Evolutionary conservation across 2,888 invertebrate species (phyloP).

Genomic region (Asteroscopus sphinx): DNA sequence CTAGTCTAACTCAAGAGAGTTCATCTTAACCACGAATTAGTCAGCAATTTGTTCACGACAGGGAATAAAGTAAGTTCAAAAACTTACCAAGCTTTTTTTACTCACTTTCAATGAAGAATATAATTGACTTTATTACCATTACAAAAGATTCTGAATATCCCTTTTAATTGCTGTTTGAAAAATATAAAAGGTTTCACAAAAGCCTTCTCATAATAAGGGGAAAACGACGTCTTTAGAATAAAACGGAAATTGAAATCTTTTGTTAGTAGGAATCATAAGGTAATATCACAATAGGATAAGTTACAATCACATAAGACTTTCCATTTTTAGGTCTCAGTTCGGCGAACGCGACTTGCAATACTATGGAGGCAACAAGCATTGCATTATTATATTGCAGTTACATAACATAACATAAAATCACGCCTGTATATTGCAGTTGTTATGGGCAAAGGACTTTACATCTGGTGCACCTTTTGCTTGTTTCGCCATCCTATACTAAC

Average conservation of each 20-base stretch:
- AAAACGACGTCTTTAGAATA: not conserved
- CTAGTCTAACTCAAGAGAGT: not conserved
- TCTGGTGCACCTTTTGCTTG: no score
- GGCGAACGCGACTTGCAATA: no score
- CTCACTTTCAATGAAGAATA: constrained; percentile 3
- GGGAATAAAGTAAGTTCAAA: constrained; percentile 10
- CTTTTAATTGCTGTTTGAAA: constrained; percentile 29
- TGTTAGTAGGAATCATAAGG: not conserved
- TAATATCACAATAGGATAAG: not conserved
- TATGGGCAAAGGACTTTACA: no score
- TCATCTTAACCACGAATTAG: not conserved
- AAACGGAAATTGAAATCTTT: not conserved
- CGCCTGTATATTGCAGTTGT: no score
- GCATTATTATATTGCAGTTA: no score
- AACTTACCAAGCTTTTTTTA: constrained; percentile 10
- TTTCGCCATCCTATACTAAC: no score
- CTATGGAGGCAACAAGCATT: no score
- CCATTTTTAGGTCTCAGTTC: no score
- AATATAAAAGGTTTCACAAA: constrained; percentile 12
- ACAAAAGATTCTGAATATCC: constrained; percentile 40
- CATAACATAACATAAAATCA: no score
- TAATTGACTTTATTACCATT: constrained; percentile 49
- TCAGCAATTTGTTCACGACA: constrained; percentile 1
- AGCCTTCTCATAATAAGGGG: not conserved
- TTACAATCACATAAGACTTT: not conserved